Base-by-base conservation (phyloP, 2,797 vertebrate species). In the Pangasius larnaudii region DNA sequence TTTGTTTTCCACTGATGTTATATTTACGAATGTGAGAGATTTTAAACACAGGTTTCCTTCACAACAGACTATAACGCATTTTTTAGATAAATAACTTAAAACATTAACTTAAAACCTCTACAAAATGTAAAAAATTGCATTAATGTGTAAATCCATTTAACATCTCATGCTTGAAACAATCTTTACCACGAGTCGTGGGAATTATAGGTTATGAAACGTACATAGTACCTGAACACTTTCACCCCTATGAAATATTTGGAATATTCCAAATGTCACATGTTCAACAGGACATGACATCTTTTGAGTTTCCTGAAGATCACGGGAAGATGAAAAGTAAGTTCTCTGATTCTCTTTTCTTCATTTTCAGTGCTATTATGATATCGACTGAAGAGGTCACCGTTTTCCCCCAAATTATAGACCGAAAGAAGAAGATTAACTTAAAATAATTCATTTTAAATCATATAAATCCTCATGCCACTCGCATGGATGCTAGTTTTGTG, bases 31-130 rank as follows among this genome's bases (percentile, higher is more conserved):
- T 75, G 6, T 14, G 27, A n/a, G 46, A 49, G 24, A n/a, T 67
- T 71, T 72, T 72, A 42, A 72, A 72, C 16, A 72, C 71, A 72
- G 39, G 19, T 46, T 74, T 33, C 65, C 65, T 72, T 72, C 36
- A 24, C 19, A 10, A 13, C 39, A 49, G 71, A 42, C 14, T 72
- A 11, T 42, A 74, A 39, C 10, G 18, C 2, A 2, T 22, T 39
- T 69, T 59, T 56, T 56, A 18, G 51, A 46, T 46, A 46, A 46
- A 53, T 16, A 53, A 53, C 51, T 53, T 33, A n/a, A 65, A 65
- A 65, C n/a, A 30, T 16, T 58, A 58, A 58, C 19, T 58, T 39
- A 39, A 58, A 58, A 58, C 18, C 56, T 58, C 5, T 58, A 7
- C 56, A 58, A 9, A 59, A 24, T 59, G 24, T 24, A 39, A 39